These are phyloP conservation scores for Eupithecia tripunctaria DNA, from an alignment of 2,888 invertebrate species.

Conservation along the genomic window DNA sequence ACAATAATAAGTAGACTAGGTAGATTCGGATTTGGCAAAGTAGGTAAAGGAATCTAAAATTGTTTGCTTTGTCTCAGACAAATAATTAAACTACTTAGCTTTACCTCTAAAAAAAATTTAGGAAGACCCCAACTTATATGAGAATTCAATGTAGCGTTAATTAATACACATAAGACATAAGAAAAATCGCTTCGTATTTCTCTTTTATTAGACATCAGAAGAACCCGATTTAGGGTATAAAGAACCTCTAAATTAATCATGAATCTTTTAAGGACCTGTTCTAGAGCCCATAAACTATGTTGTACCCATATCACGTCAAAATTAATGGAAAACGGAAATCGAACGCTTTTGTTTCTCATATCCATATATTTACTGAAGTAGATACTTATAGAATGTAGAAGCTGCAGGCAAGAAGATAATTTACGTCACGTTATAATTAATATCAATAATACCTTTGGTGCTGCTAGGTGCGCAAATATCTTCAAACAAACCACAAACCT, in stretches of 20 bases:
- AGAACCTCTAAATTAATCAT: slow-evolving; percentile 21
- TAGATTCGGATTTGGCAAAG: slow-evolving; percentile 51
- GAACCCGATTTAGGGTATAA: not conserved
- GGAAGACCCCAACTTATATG: not conserved
- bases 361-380: slow-evolving; percentile 1
- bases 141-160: not conserved
- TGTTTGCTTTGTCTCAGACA: not conserved
- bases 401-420: not conserved
- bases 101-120: too few species aligned
- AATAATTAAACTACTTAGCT: not conserved
- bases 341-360: slow-evolving; percentile 9
- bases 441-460: not conserved
- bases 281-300: slow-evolving; percentile 26
- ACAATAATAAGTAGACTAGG: slow-evolving; percentile 68
- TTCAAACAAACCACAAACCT: not conserved
- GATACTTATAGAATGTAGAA: not conserved
- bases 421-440: not conserved
- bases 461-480: not conserved
- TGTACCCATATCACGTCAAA: slow-evolving; percentile 30
- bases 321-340: slow-evolving; percentile 23
- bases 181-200: not conserved
- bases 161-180: not conserved
- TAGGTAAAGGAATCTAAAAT: slow-evolving; percentile 40
- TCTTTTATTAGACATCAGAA: not conserved
- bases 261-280: slow-evolving; percentile 26